phyloP scores from a whole-genome alignment of 2,113 vertebrate genomes.

The Tichodroma muraria region DNA sequence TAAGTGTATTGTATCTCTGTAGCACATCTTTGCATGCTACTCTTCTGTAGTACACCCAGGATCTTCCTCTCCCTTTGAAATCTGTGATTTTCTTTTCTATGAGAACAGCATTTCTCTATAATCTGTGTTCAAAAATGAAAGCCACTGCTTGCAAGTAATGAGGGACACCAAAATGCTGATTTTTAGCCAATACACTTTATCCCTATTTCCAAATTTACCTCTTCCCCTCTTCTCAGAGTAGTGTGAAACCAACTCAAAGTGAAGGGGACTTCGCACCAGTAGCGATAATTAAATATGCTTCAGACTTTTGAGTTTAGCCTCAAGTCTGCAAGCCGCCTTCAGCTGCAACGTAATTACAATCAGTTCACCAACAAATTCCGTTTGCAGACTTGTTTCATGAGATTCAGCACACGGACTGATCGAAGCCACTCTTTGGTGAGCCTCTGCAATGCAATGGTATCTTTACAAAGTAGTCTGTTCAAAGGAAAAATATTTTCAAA shows the following conservation, averaged over 20 bases:
- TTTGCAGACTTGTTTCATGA: background rate
- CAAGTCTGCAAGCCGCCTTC: background rate
- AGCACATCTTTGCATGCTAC: constrained; percentile 13
- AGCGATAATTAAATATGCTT: background rate
- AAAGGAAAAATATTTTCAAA: constrained; percentile 5
- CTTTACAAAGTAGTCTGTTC: background rate
- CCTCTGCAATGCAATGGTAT: background rate
- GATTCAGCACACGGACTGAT: background rate
- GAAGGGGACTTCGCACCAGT: background rate
- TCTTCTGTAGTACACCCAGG: background rate
- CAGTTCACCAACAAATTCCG: background rate
- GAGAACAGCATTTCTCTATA: background rate
- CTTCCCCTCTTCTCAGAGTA: background rate
- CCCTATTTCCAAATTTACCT: background rate
- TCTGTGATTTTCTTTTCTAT: background rate
- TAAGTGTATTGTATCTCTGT: constrained; percentile 15
- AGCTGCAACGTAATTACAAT: background rate
- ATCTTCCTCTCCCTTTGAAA: constrained; percentile 39
- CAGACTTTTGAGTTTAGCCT: background rate
- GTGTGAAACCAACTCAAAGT: background rate
- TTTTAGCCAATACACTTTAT: background rate
- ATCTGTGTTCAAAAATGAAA: background rate
- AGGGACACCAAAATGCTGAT: background rate
- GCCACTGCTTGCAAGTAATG: background rate
- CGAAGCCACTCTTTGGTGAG: background rate